These are phyloP conservation scores for Antheraea yamamai DNA, from an alignment of 2,888 invertebrate genomes.

Conservation along the genomic window DNA sequence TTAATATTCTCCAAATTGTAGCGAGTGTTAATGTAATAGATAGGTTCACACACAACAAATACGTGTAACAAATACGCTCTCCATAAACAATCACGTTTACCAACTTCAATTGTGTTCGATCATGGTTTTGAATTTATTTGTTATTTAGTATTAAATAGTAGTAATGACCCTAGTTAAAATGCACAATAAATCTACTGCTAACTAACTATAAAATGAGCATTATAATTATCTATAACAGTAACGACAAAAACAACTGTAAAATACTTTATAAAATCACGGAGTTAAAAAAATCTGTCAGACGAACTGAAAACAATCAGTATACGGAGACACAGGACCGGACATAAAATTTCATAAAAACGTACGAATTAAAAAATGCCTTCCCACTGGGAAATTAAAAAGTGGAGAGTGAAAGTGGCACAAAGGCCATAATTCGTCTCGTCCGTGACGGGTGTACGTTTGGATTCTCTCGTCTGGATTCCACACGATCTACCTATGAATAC, in stretches of 20 bases:
- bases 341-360: constrained; percentile 73
- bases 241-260: constrained; percentile 17
- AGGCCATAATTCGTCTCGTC: constrained; percentile 75
- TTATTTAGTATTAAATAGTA: no score
- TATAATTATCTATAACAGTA: constrained; percentile 19
- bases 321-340: constrained; percentile 51
- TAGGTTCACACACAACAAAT: no score
- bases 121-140: no score
- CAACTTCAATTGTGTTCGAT: no score
- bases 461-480: constrained; percentile 55
- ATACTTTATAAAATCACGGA: constrained; percentile 52
- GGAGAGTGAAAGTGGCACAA: constrained; percentile 73
- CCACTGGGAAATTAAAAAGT: constrained; percentile 74
- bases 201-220: neutral
- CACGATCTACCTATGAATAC: constrained; percentile 3
- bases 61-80: no score
- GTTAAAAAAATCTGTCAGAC: constrained; percentile 43
- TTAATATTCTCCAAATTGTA: no score
- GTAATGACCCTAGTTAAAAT: neutral
- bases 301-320: constrained; percentile 54
- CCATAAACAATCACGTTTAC: no score
- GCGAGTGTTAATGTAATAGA: no score
- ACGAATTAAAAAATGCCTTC: constrained; percentile 73
- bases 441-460: constrained; percentile 60
- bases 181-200: neutral